Evolutionary conservation across 2,797 vertebrate species (phyloP).

Genomic region (Sciaenops ocellatus): DNA sequence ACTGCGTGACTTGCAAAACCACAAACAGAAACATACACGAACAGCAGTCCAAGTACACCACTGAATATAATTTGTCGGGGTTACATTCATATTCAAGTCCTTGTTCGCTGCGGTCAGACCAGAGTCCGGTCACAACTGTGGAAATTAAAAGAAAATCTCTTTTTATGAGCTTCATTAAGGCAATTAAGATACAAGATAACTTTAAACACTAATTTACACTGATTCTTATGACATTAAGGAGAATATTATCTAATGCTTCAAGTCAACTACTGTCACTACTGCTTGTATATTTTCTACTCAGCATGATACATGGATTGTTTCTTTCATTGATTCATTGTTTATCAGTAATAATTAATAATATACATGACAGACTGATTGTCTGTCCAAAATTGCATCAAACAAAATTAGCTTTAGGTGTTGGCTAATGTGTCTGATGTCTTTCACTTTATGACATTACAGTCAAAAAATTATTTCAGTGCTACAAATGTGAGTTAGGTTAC

Average conservation of each 20-base stretch:
- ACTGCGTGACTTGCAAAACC: slow-evolving; percentile 63
- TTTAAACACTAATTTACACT: slow-evolving; percentile 65
- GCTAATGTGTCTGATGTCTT: slow-evolving; percentile 11
- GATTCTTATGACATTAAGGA: slow-evolving; percentile 64
- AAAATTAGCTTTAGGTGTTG: not conserved
- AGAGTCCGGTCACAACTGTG: slow-evolving; percentile 45
- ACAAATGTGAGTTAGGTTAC: slow-evolving; percentile 5
- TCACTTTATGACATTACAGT: slow-evolving; percentile 2
- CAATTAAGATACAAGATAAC: slow-evolving; percentile 73
- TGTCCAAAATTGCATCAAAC: slow-evolving; percentile 20
- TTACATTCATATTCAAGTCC: slow-evolving; percentile 84
- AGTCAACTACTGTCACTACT: slow-evolving; percentile 75
- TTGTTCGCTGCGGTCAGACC: slow-evolving; percentile 63
- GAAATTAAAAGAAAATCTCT: slow-evolving; percentile 44
- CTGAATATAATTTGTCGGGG: slow-evolving; percentile 56
- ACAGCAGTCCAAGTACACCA: slow-evolving; percentile 54
- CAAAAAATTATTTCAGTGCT: slow-evolving; percentile 7
- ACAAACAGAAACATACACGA: slow-evolving; percentile 57
- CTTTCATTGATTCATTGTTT: slow-evolving; percentile 50
- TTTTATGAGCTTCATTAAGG: slow-evolving; percentile 80
- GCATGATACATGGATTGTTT: slow-evolving; percentile 55
- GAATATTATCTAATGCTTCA: slow-evolving; percentile 72
- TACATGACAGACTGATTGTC: slow-evolving; percentile 12
- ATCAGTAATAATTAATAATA: slow-evolving; percentile 27
- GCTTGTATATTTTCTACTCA: slow-evolving; percentile 67